Base-by-base conservation (phyloP, 2,797 vertebrate species). In the Semotilus atromaculatus region DNA sequence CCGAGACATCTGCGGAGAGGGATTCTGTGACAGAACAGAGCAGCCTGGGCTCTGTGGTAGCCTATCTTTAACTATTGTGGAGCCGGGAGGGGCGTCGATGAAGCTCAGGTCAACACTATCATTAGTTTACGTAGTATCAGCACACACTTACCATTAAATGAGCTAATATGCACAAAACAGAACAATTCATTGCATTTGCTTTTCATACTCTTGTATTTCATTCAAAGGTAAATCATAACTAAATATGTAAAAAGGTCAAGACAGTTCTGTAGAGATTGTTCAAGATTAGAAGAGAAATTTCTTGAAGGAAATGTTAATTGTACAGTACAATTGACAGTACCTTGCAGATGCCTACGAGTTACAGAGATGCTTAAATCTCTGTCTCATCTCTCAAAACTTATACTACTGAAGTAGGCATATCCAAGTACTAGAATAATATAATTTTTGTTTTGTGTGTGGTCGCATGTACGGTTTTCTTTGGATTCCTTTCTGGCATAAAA, bases 361-460 rank as follows among this genome's bases (percentile, higher is more conserved):
- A 77, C 62, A 86, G 77, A 36, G 78, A 80, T 71, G 73, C 53
- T 53, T 45, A 78, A 58, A 48, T 87, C 87, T 82, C 89, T 86
- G 82, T 55, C 26, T 31, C 53, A 80, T 86, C 83, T 83, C 74
- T 83, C 45, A 87, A 89, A 87, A 89, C 72, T 73, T 88, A 93
- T 95, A 96, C 96, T 96, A 96, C 96, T 96, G 96, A 96, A 95
- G 89, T 91, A 90, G 93, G 92, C 89, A 89, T 93, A 93, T 93
- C 92, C 92, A 92, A 92, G 91, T 88, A 90, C 92, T 85, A 94
- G 89, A 91, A 91, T 92, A 92, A 88, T 92, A 90, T 92, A 89
- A 91, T 87, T 68, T 86, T 91, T 89, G 82, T 88, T 86, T 90
- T 91, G 85, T 92, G 90, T 91, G 87, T 90, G 90, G 90, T 88